A percentile compares a stretch with the other conserved stretches of the same genome.
These are phyloP conservation scores for Myotis pilosus DNA, from an alignment of 2,797 vertebrate genomes.

Conservation along the genomic window DNA sequence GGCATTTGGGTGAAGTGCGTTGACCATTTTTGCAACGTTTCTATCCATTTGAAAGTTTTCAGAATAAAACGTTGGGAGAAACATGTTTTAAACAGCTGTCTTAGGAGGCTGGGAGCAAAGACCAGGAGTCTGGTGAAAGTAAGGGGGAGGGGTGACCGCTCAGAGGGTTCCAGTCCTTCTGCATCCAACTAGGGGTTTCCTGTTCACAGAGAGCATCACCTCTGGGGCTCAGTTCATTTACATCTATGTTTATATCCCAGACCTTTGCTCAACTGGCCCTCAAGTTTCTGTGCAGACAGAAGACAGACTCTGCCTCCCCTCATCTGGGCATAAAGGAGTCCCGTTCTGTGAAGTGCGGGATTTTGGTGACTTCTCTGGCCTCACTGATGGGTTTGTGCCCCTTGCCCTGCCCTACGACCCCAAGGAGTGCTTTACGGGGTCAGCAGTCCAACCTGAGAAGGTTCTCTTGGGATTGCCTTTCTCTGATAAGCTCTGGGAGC, in stretches of 20 bases:
- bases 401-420: background rate
- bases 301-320: too few relatives aligned
- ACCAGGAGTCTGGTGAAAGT: background rate
- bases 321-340: background rate
- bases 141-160: background rate
- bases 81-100: background rate
- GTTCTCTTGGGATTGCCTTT: rapidly evolving
- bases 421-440: background rate
- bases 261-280: background rate
- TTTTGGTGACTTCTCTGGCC: background rate
- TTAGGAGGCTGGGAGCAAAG: background rate
- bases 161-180: background rate
- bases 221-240: background rate
- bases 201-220: too few relatives aligned
- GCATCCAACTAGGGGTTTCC: background rate
- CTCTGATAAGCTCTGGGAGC: background rate
- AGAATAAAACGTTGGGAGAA: background rate
- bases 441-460: background rate
- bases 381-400: background rate
- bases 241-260: background rate
- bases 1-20: background rate
- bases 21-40: background rate
- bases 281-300: background rate
- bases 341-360: background rate
- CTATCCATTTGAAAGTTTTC: background rate